Evolutionary conservation across 1,140 invertebrate species (phyloP), one percentile per base, ranked within the genome.

Genomic region (Eufriesea mexicana): DNA sequence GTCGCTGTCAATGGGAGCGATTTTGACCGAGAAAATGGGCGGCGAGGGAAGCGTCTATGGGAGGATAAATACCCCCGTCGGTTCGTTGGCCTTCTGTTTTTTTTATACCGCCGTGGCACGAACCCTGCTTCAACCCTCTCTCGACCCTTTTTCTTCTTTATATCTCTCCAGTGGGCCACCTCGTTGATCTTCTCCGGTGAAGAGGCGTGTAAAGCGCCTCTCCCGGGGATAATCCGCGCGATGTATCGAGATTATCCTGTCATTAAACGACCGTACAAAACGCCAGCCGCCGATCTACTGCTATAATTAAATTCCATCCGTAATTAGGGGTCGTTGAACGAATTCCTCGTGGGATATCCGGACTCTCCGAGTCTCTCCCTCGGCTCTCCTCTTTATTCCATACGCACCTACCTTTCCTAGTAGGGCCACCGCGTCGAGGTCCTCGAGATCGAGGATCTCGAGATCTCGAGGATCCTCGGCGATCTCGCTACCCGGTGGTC

Each of bases 131-230:
- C 79, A 76, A 82, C 79, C 79, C 79, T 76, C 78, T 79, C 73
- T 76, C 79, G 79, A 76, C 72, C 73, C 73, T 82, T 82, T 82
- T 82, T 68, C 79, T 76, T 76, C 72, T 82, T 82, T 82, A 61
- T 82, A 68, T 82, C 79, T 80, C 57, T 74, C 62, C 76, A 82
- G 79, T 82, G 79, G 79, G 73, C 79, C 79, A 82, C 79, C 79
- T 75, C 79, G 79, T 82, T 82, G 79, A 82, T 82, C 79, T 76
- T 82, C 73, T 82, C 25, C 71, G 51, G 62, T 59, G 79, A 80
- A 80, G 78, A 80, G 78, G 70, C 78, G 78, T 61, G 70, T 76
- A 54, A 82, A 76, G 73, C 72, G 55, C 76, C 79, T 64, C 79
- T 76, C 79, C 76, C 25, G 74, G 28, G 54, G 61, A 76, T 76